Evolutionary conservation across 2,797 vertebrate genomes (phyloP), one percentile per base, ranked within the genome.

Genomic region (Nannoperca australis): DNA sequence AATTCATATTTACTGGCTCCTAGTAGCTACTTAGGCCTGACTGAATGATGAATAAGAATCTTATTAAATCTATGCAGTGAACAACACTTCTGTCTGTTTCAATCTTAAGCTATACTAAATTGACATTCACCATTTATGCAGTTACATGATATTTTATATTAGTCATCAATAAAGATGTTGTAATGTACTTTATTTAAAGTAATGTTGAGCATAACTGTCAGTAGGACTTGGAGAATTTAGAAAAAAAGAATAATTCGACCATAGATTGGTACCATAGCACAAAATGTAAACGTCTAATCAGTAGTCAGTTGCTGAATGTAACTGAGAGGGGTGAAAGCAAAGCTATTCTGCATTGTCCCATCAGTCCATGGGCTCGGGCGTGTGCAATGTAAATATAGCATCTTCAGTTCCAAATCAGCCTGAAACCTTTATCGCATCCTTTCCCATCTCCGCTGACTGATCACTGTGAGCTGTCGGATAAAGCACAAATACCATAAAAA

Each of bases 1-100:
- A 68, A 81, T 85, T 89, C 44, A 81, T 74, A 75, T 84, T 64
- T 71, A 58, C 42, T 73, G 60, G 45, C 62, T 55, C 38, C 56
- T 50, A 36, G 55, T 10, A 7, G 42, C 30, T 34, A 22, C 40
- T 50, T 65, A 14, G 30, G 51, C 58, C 73, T 55, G 30, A 68
- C 56, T 49, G 70, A 38, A 38, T 38, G 36, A 10, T 38, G 36
- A 73, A 40, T 42, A 24, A 79, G 77, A 44, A 64, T 70, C 50
- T 63, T 60, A 78, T 82, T 47, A 68, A 78, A 86, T 83, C 42
- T 59, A 50, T 38, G 56, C 65, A 38, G 50, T 27, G 44, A 42
- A 55, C 36, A 76, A 61, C 42, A 56, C 20, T 18, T 2, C 50
- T 38, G 45, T 76, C 36, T 44, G n/a, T 69, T 70, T 73, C 15